Percentiles rank a stretch among this genome's conserved stretches.
Conservation (phyloP, 1,140 invertebrate genomes). For the Dreissena polymorpha region DNA sequence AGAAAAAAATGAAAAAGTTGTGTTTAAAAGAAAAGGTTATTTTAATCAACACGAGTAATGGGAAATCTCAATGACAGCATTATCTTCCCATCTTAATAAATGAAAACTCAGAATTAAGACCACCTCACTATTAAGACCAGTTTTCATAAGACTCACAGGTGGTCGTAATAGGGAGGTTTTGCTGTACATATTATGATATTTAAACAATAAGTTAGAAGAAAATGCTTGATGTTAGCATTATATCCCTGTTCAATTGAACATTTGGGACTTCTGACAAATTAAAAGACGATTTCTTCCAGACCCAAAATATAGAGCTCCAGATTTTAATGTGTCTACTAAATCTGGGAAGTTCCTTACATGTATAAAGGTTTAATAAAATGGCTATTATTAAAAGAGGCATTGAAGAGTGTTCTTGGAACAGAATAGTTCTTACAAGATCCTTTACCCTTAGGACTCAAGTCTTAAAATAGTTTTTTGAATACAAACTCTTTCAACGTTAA, state of each 20-base stretch:
- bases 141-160: too few species aligned
- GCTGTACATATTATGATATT: too few species aligned
- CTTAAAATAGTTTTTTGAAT: neutral
- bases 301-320: neutral
- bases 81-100: too few species aligned
- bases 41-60: too few species aligned
- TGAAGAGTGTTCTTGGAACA: neutral
- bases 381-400: neutral
- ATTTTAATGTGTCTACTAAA: neutral
- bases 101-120: too few species aligned
- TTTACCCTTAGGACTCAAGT: neutral
- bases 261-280: neutral
- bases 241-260: neutral
- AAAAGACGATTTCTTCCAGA: neutral
- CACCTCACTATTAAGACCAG: too few species aligned
- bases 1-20: too few species aligned
- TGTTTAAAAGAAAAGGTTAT: too few species aligned
- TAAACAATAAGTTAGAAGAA: neutral
- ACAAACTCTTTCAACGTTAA: neutral
- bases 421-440: neutral
- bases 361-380: neutral
- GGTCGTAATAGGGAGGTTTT: too few species aligned
- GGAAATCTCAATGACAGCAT: too few species aligned
- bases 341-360: neutral
- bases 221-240: neutral